A percentile compares a stretch with the other conserved stretches of the same genome.
Evolutionary conservation across 2,797 vertebrate genomes (phyloP).

Genomic region (Fundulus diaphanus): DNA sequence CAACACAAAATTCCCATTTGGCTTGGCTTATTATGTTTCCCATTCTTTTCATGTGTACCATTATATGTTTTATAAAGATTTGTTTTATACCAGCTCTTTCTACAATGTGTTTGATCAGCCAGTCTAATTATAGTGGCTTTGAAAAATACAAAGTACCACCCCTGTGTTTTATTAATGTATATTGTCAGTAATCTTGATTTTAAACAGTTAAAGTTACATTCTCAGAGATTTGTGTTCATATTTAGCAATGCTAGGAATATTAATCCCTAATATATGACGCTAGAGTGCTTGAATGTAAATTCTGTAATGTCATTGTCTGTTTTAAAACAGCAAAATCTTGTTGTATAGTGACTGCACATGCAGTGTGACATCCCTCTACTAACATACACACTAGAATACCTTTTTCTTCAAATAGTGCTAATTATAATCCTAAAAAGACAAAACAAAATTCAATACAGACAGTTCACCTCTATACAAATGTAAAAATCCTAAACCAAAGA

Average conservation of each 20-base stretch:
- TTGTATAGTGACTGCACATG: too few species aligned
- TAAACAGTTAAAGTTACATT: too few species aligned
- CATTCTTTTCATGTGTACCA: background rate
- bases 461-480: background rate
- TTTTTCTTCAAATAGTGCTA: background rate
- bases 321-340: background rate
- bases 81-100: background rate
- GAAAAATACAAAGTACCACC: too few species aligned
- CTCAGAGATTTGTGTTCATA: too few species aligned
- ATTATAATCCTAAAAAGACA: background rate
- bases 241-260: too few species aligned
- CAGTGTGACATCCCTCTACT: too few species aligned
- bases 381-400: too few species aligned
- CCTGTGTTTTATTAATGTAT: too few species aligned
- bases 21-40: background rate
- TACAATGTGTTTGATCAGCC: too few species aligned
- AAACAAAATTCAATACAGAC: background rate
- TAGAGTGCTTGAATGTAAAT: background rate
- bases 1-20: background rate
- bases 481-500: background rate
- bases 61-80: background rate
- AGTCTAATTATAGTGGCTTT: too few species aligned
- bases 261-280: too few species aligned
- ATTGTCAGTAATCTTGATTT: too few species aligned
- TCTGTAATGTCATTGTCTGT: background rate